Base-by-base conservation (phyloP, 1,140 invertebrate genomes). In the Pissodes strobi region DNA sequence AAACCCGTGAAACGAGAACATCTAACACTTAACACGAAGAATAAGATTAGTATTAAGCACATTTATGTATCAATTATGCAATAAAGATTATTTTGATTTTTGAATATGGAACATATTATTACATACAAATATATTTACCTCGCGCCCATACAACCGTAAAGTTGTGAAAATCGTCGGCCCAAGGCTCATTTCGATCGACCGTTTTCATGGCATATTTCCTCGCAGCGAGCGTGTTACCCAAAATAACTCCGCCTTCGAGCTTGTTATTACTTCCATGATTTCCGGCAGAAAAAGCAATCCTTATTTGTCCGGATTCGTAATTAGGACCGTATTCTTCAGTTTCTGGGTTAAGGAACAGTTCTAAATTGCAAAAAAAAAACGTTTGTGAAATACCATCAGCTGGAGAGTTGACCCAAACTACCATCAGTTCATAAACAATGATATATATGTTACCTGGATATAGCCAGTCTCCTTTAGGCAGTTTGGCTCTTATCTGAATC, bases 381-480 rank as follows among this genome's bases (percentile, higher is more conserved):
- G n/a, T n/a, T n/a, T n/a, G n/a, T n/a, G n/a, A n/a, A n/a, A n/a
- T n/a, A n/a, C n/a, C n/a, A n/a, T n/a, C n/a, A n/a, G n/a, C n/a
- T n/a, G n/a, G n/a, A n/a, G n/a, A n/a, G n/a, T n/a, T n/a, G n/a
- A n/a, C n/a, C n/a, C n/a, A n/a, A n/a, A n/a, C n/a, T n/a, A n/a
- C n/a, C n/a, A n/a, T n/a, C n/a, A n/a, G n/a, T n/a, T n/a, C n/a
- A n/a, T n/a, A n/a, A n/a, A n/a, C n/a, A n/a, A n/a, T n/a, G n/a
- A n/a, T n/a, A n/a, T n/a, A n/a, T n/a, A n/a, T n/a, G n/a, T n/a
- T n/a, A 88, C 88, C 86, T 76, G 90, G 90, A 83, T 88, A 88
- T 1, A 92, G 67, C 90, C 90, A 93, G 76, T 90, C 88, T 37
- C 90, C n/a, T n/a, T n/a, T n/a, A n/a, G n/a, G n/a, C n/a, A n/a